Percentiles rank a stretch among this genome's conserved stretches.
These are phyloP conservation scores for Uria lomvia DNA, from an alignment of 2,113 vertebrate species.

Conservation along the genomic window DNA sequence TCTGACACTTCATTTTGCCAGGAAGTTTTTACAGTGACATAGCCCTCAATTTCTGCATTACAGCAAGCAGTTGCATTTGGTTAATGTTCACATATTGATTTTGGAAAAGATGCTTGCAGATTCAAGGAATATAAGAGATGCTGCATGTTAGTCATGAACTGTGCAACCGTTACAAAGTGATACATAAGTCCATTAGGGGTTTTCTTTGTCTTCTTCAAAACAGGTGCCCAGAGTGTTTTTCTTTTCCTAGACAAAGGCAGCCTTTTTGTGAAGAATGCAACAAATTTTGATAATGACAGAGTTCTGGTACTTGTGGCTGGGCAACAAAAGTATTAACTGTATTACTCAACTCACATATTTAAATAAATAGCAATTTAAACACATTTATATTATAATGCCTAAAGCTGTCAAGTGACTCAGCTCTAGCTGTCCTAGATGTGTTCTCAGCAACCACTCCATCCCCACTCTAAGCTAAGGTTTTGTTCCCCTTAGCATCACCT, in stretches of 20 bases:
- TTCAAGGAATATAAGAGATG: neutral
- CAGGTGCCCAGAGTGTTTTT: neutral
- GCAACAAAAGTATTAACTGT: neutral
- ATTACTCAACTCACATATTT: neutral
- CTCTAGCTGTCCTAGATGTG: neutral
- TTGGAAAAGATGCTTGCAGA: neutral
- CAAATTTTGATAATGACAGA: neutral
- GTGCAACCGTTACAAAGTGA: neutral
- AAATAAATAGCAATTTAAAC: neutral
- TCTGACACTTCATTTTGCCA: neutral
- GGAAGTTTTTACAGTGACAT: neutral
- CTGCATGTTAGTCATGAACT: neutral
- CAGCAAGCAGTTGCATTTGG: neutral
- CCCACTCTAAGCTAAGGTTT: neutral
- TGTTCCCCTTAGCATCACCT: neutral
- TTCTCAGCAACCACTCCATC: neutral
- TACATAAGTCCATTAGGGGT: no score
- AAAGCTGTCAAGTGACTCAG: neutral
- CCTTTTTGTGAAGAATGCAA: neutral
- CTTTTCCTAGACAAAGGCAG: neutral
- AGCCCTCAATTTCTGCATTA: neutral
- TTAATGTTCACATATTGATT: accelerated
- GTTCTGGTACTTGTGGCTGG: neutral
- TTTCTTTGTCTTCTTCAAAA: neutral
- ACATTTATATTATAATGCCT: neutral